Conservation (phyloP, 2,888 invertebrate genomes). For the Callosobruchus maculatus region DNA sequence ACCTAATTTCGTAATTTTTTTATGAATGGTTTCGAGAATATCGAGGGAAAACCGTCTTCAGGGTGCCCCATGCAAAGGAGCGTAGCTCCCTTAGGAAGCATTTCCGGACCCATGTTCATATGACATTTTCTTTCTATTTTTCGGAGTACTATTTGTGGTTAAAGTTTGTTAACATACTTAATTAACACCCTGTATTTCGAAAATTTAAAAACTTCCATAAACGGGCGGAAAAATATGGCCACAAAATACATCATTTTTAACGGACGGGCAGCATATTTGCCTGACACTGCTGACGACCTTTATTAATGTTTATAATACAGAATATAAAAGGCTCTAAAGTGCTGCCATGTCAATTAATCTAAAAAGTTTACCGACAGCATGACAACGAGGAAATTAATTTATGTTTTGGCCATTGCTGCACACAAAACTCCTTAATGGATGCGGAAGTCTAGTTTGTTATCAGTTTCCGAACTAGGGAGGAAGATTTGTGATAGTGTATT, state of each 20-base stretch:
- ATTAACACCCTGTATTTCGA: too few relatives aligned
- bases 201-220: too few relatives aligned
- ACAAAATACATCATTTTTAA: background rate
- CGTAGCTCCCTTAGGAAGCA: too few relatives aligned
- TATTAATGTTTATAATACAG: background rate
- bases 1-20: too few relatives aligned
- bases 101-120: too few relatives aligned
- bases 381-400: background rate
- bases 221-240: too few relatives aligned
- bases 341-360: background rate
- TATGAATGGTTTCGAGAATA: too few relatives aligned
- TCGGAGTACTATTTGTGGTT: too few relatives aligned
- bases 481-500: background rate
- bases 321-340: background rate
- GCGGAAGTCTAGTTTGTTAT: background rate
- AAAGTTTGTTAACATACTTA: too few relatives aligned
- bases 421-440: background rate
- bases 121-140: too few relatives aligned
- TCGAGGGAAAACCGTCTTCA: too few relatives aligned
- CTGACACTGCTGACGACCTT: background rate
- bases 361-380: background rate
- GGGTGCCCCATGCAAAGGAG: too few relatives aligned
- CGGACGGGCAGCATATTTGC: background rate
- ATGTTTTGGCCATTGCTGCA: background rate
- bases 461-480: background rate